Base-by-base conservation (phyloP, 2,113 vertebrate species). In the Solea senegalensis region DNA sequence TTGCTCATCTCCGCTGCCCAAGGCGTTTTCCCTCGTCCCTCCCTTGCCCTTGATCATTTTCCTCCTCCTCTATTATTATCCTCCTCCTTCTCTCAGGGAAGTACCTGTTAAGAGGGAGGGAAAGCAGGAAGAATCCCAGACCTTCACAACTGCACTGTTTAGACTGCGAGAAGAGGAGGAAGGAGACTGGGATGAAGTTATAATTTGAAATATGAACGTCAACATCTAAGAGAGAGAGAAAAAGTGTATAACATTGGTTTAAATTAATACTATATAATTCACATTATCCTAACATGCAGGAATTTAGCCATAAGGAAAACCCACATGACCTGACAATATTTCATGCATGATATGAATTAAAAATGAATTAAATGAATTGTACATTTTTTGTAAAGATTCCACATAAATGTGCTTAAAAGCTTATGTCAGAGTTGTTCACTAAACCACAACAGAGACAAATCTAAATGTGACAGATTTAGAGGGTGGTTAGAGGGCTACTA, bases 401-500 rank as follows among this genome's bases (percentile, higher is more conserved):
- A 26, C 16, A 26, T 14, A 21, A 27, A 14, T 14, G 21, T 45
- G 43, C 12, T 41, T 5, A 58, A 69, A 39, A 48, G 7, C 3
- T 2, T 34, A 21, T 39, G 9, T 61, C 12, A 7, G 21, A 9
- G 9, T 46, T 21, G 21, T 46, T 46, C 43, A 51, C 57, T 49
- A 43, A 26, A 72, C 67, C 1, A 11, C 48, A n/a, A 48, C 13
- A 15, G 65, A 3, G 54, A 60, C 59, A 62, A 67, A 62, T 74
- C 71, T 0, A 9, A 12, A 68, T 70, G 78, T 69, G 53, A 7
- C 65, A 21, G 81, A 44, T 14, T 3, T 56, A 88, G 80, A 89
- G 82, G 62, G 73, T 74, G 76, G 81, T 88, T 68, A 83, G 44
- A 81, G 72, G 55, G 28, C 69, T 74, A 28, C 26, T 49, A 68